Conservation (phyloP, 2,797 vertebrate genomes). For the Aselliscus stoliczkanus region DNA sequence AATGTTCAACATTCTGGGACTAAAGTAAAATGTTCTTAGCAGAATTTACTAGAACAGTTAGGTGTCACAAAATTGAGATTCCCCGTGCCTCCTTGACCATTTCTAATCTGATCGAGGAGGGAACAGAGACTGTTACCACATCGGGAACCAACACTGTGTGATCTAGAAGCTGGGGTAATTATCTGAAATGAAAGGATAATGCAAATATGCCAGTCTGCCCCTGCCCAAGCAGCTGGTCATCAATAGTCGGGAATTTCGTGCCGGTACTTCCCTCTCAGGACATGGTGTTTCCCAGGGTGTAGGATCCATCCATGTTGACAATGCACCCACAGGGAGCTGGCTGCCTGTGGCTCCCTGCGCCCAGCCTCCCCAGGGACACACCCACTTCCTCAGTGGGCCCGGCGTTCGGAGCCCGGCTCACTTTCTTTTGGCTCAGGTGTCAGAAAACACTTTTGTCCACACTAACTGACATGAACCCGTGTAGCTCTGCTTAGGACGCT, state of each 20-base stretch:
- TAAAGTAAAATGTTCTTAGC: not conserved
- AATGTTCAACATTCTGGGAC: not conserved
- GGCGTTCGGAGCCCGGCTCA: rapidly evolving
- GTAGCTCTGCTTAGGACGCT: too few species aligned
- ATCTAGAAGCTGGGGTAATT: not conserved
- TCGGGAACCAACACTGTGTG: not conserved
- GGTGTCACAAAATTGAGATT: not conserved
- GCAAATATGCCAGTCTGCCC: too few species aligned
- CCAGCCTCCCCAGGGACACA: not conserved
- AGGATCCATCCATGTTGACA: not conserved
- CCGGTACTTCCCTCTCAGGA: not conserved
- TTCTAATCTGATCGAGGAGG: not conserved
- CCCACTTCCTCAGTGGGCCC: rapidly evolving
- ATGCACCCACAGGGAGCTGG: not conserved
- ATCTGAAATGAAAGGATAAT: not conserved
- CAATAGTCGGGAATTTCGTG: not conserved
- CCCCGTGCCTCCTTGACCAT: not conserved
- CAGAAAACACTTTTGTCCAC: not conserved
- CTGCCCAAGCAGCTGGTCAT: not conserved
- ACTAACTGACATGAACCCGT: not conserved
- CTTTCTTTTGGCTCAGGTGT: not conserved
- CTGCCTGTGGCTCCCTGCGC: not conserved
- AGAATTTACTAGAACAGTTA: not conserved
- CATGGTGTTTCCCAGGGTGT: not conserved
- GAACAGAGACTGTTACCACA: not conserved